Conservation (phyloP, 2,797 vertebrate species). For the Varecia variegata region DNA sequence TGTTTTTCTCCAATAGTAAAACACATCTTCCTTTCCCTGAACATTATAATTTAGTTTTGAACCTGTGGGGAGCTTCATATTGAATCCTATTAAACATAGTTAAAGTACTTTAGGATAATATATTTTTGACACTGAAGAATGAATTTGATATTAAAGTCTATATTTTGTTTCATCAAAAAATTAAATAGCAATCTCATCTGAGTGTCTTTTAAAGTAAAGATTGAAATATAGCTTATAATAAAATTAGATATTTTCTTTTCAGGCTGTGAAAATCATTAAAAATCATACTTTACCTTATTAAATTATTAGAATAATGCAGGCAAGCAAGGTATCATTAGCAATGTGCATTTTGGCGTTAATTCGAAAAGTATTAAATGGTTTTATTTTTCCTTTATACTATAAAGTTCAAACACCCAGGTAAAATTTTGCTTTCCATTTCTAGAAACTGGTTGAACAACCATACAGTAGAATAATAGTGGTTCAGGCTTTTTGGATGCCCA, state of each 20-base stretch:
- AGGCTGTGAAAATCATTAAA: neutral
- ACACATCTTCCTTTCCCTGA: neutral
- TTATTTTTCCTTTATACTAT: neutral
- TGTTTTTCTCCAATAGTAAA: neutral
- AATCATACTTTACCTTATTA: neutral
- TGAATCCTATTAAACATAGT: neutral
- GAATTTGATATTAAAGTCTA: neutral
- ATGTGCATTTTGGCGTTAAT: slow-evolving; percentile 1
- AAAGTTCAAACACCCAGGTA: neutral
- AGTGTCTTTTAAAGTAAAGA: slow-evolving; percentile 18
- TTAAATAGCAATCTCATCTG: neutral
- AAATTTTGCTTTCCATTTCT: neutral
- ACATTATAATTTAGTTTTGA: neutral
- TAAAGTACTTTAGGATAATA: neutral
- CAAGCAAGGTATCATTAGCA: neutral
- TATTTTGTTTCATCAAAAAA: slow-evolving; percentile 4
- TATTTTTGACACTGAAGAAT: neutral
- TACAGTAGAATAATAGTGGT: neutral
- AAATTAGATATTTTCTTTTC: neutral
- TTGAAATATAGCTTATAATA: neutral
- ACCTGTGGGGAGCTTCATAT: neutral
- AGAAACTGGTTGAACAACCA: neutral
- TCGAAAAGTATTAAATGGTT: neutral
- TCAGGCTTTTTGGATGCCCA: neutral
- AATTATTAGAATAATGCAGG: neutral